These are phyloP conservation scores for Sinodicranocentrus sp. DNA, from an alignment of 2,888 invertebrate genomes.

Conservation along the genomic window DNA sequence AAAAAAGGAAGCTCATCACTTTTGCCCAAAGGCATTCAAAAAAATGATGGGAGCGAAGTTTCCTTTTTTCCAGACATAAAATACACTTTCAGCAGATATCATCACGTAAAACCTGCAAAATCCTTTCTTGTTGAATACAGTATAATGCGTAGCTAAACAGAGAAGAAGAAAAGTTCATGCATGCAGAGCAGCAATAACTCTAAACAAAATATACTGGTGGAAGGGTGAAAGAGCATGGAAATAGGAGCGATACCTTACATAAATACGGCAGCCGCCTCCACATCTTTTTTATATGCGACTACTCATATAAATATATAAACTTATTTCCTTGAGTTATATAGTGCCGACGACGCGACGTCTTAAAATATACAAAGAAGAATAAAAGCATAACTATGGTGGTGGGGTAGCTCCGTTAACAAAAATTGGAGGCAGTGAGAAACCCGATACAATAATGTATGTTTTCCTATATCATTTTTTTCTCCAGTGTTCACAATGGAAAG, in stretches of 20 bases:
- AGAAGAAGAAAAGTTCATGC: conserved; percentile 8
- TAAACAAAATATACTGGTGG: conserved; percentile 22
- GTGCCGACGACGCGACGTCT: no score
- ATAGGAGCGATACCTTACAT: background rate
- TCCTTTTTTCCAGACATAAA: background rate
- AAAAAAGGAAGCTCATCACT: conserved; percentile 27
- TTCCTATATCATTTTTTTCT: no score
- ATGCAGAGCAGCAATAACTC: conserved; percentile 44
- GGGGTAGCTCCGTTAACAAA: background rate
- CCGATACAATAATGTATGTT: background rate
- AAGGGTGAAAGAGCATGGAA: conserved; percentile 24
- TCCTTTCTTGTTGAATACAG: background rate
- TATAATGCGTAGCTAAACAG: background rate
- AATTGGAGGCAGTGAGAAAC: background rate
- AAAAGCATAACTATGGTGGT: background rate
- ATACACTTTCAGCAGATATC: background rate
- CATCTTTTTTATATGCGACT: no score
- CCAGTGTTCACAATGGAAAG: conserved; percentile 63
- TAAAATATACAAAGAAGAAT: conserved; percentile 29
- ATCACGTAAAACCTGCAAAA: background rate
- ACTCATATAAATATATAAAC: no score
- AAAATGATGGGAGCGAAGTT: conserved; percentile 1
- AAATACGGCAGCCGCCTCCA: no score
- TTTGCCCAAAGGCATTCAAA: conserved; percentile 31
- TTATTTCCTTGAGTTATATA: no score